phyloP scores from a whole-genome alignment of 2,888 invertebrate species.

The Hipparchia sbordonii region DNA sequence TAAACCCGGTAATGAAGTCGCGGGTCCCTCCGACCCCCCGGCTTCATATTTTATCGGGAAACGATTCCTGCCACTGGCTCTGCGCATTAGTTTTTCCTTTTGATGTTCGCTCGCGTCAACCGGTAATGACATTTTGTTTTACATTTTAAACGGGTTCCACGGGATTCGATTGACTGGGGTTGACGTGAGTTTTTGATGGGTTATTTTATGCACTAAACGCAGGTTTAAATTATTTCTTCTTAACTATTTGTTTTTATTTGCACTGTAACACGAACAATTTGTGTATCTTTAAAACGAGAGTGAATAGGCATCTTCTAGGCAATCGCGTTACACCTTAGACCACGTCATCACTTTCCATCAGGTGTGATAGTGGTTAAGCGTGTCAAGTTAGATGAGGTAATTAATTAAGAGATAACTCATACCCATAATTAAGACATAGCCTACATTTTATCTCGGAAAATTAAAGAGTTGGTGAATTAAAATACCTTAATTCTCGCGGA shows the following conservation, averaged over 20 bases:
- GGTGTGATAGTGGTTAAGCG: too few relatives aligned
- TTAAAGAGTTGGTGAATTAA: too few relatives aligned
- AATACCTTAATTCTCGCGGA: too few relatives aligned
- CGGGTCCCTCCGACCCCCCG: neutral
- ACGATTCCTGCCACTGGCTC: constrained; percentile 57
- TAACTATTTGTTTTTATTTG: neutral
- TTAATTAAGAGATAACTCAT: too few relatives aligned
- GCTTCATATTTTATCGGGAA: constrained; percentile 74
- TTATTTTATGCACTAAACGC: neutral
- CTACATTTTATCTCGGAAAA: too few relatives aligned
- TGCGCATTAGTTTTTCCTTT: constrained; percentile 77
- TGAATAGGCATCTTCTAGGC: too few relatives aligned
- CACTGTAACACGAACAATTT: too few relatives aligned
- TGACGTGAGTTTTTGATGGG: constrained; percentile 12
- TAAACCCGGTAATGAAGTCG: constrained; percentile 1
- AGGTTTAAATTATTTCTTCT: neutral
- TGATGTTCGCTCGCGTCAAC: constrained; percentile 68
- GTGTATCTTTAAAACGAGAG: too few relatives aligned
- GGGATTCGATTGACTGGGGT: constrained; percentile 16
- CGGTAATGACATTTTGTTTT: constrained; percentile 70
- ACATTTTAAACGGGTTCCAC: constrained; percentile 52
- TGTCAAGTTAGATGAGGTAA: too few relatives aligned
- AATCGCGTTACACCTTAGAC: too few relatives aligned
- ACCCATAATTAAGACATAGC: too few relatives aligned
- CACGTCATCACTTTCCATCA: too few relatives aligned